Base-by-base conservation (phyloP, 2,797 vertebrate genomes). In the Micrastur ruficollis region DNA sequence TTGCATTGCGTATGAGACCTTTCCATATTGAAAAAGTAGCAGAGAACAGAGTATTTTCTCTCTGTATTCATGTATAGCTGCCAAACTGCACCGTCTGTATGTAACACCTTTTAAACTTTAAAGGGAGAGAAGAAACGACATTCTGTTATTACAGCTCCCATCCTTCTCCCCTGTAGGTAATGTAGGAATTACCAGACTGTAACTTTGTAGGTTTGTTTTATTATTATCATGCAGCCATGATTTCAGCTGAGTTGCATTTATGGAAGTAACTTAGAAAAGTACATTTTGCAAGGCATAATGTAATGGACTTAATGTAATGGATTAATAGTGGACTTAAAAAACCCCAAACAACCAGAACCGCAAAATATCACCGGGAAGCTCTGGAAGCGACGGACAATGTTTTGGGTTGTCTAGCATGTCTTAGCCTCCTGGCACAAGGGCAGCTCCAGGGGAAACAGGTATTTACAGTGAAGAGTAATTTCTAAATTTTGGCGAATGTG, bases 1-100 rank as follows among this genome's bases (percentile, higher is more conserved):
- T 72, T 97, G 71, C 76, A 93, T 79, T 93, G 83, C 61, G 49
- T 91, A 95, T 91, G 85, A 97, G 67, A 83, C 61, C 52, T 91
- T 85, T 95, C 81, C 81, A 73, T 92, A 80, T 27, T 83, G 82
- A 96, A 96, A 74, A 52, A 75, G 70, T 52, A 73, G 82, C 73
- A 75, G 81, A 78, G 61, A 82, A 55, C 58, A 81, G 68, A 88
- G 29, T 72, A 58, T 81, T 93, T 94, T 86, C 40, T 80, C 15
- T 74, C 75, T 92, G 9, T 34, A 90, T 83, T 56, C 49, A 59
- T 56, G 40, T 49, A 12, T 38, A 59, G 55, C 34, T 94, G 47
- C 81, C 74, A 85, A 85, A 81, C 34, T 67, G n/a, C 66, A 31
- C 88, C 78, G 66, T 49, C 66, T 49, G 6, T 52, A 20, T 46